Evolutionary conservation across 2,113 vertebrate species (phyloP).

Genomic region (Chitala chitala): DNA sequence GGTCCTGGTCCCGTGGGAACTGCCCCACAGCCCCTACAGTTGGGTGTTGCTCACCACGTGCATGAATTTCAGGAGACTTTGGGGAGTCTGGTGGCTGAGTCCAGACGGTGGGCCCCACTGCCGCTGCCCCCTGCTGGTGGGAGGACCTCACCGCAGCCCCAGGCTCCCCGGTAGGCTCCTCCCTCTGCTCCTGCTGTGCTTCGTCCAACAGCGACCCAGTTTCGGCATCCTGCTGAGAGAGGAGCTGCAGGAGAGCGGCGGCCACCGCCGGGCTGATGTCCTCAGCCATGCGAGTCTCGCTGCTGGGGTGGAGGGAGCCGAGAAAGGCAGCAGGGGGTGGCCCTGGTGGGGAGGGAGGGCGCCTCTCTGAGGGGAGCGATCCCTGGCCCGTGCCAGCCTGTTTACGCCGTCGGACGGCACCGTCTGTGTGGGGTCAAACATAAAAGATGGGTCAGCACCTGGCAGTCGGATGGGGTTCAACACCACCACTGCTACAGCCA

Average conservation of each 20-base stretch:
- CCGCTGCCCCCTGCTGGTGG: slow-evolving; percentile 62
- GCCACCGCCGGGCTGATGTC: slow-evolving; percentile 82
- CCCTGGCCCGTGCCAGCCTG: slow-evolving; percentile 42
- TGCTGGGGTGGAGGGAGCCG: slow-evolving; percentile 59
- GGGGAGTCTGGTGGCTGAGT: slow-evolving; percentile 47
- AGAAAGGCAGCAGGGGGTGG: slow-evolving; percentile 67
- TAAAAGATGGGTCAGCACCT: not conserved
- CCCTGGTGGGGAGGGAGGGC: slow-evolving; percentile 78
- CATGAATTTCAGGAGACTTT: slow-evolving; percentile 1
- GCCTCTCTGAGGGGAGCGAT: slow-evolving; percentile 74
- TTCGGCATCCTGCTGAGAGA: slow-evolving; percentile 81
- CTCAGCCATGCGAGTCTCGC: slow-evolving; percentile 50
- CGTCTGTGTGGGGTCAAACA: slow-evolving; percentile 43
- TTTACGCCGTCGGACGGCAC: slow-evolving; percentile 44
- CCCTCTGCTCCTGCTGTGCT: slow-evolving; percentile 52
- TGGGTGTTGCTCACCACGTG: not conserved
- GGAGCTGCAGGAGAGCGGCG: slow-evolving; percentile 84
- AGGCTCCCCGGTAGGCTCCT: not conserved
- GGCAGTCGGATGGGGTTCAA: too few relatives aligned
- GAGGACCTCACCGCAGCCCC: slow-evolving; percentile 48
- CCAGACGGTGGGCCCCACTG: slow-evolving; percentile 56
- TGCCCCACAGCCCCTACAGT: slow-evolving; percentile 55
- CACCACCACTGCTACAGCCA: too few relatives aligned
- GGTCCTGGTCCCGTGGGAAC: slow-evolving; percentile 93
- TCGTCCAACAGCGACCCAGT: slow-evolving; percentile 33